A percentile compares a stretch with the other conserved stretches of the same genome.
phyloP scores from a whole-genome alignment of 2,113 vertebrate genomes.

The Rhinolophus ferrumequinum region DNA sequence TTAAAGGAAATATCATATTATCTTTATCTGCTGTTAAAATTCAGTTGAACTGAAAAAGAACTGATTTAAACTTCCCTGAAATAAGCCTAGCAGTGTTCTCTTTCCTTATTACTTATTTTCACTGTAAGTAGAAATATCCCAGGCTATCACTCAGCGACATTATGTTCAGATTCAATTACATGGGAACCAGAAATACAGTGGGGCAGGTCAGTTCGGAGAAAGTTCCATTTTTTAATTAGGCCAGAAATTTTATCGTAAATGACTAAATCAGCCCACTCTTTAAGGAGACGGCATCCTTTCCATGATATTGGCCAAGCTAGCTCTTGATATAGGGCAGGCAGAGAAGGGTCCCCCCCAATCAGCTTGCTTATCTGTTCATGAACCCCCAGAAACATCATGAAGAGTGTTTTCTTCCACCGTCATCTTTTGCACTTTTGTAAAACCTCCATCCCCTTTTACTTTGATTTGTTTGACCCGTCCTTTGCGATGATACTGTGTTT shows the following conservation, averaged over 20 bases:
- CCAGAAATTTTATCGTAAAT: slow-evolving; percentile 52
- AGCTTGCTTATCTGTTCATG: neutral
- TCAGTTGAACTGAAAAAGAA: slow-evolving; percentile 13
- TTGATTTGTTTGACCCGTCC: neutral
- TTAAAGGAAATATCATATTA: slow-evolving; percentile 8
- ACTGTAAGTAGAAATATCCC: neutral
- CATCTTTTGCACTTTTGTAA: neutral
- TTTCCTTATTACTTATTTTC: slow-evolving; percentile 35
- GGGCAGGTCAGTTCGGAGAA: neutral
- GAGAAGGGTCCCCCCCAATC: neutral
- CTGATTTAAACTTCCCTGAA: slow-evolving; percentile 37
- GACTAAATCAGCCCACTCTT: slow-evolving; percentile 36
- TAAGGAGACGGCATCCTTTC: neutral
- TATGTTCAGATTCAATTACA: slow-evolving; percentile 27
- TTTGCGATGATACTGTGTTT: neutral
- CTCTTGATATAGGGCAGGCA: neutral
- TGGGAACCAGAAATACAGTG: neutral
- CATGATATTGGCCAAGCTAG: neutral
- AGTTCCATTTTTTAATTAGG: slow-evolving; percentile 61
- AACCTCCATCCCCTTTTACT: neutral
- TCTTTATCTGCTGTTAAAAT: slow-evolving; percentile 51
- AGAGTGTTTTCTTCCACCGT: neutral
- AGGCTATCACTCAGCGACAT: neutral
- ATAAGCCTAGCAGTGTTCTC: neutral
- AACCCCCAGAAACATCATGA: neutral